A percentile compares a stretch with the other conserved stretches of the same genome.
These are phyloP conservation scores for Belgica antarctica DNA, from an alignment of 2,888 invertebrate species.

Conservation along the genomic window DNA sequence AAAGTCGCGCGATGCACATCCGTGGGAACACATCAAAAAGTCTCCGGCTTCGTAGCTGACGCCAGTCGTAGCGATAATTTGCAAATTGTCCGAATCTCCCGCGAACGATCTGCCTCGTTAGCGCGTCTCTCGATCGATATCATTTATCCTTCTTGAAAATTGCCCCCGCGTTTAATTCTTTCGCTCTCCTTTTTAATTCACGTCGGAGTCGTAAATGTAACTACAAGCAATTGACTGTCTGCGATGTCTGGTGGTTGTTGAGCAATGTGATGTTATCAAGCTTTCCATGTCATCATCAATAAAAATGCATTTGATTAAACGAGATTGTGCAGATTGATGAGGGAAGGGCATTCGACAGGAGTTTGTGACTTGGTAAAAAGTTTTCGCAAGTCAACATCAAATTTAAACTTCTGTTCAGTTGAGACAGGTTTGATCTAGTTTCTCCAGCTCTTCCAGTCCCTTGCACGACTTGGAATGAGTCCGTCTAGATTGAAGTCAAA, in stretches of 20 bases:
- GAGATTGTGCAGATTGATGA: constrained; percentile 5
- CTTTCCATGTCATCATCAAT: background rate
- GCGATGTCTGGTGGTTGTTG: background rate
- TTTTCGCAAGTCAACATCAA: no score
- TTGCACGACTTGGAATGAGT: no score
- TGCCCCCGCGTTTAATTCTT: background rate
- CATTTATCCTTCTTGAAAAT: background rate
- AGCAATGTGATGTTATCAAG: background rate
- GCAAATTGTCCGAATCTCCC: background rate
- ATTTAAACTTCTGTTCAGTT: no score
- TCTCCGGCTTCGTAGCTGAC: background rate
- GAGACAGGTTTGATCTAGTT: no score
- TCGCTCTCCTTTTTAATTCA: background rate
- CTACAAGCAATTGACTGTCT: background rate
- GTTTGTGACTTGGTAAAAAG: no score
- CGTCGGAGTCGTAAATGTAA: background rate
- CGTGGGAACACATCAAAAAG: constrained; percentile 25
- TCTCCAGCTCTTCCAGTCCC: no score
- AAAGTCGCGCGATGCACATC: background rate
- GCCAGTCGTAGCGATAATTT: constrained; percentile 16
- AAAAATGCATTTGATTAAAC: background rate
- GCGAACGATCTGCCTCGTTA: background rate
- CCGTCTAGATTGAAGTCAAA: background rate
- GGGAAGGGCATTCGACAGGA: no score
- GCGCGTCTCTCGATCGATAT: background rate